Conservation (phyloP, 1,140 invertebrate genomes). For the Tribolium madens region DNA sequence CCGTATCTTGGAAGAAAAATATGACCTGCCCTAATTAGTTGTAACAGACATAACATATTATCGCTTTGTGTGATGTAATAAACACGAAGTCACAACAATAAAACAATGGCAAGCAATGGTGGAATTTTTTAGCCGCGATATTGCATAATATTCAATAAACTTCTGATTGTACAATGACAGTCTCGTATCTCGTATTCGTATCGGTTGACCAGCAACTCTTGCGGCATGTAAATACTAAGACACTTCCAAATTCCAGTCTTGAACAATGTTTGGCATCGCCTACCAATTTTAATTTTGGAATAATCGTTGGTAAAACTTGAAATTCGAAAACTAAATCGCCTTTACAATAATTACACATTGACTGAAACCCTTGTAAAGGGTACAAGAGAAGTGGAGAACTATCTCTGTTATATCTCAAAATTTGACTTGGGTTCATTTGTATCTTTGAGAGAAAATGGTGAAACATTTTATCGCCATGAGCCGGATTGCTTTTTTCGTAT, state of each 20-base stretch:
- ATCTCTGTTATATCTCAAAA: slow-evolving; percentile 79
- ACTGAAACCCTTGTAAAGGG: slow-evolving; percentile 69
- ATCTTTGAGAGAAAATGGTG: slow-evolving; percentile 82
- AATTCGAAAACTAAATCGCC: slow-evolving; percentile 81
- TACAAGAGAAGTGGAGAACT: slow-evolving; percentile 75
- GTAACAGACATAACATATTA: no score
- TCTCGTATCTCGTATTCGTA: slow-evolving; percentile 77
- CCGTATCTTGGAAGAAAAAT: no score
- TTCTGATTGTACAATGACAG: slow-evolving; percentile 82
- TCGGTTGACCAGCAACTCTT: slow-evolving; percentile 84
- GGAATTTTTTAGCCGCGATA: neutral
- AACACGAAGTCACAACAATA: neutral
- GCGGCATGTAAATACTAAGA: slow-evolving; percentile 84
- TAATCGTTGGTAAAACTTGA: slow-evolving; percentile 83
- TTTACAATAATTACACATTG: slow-evolving; percentile 78
- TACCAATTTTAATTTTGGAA: slow-evolving; percentile 75
- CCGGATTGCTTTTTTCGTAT: slow-evolving; percentile 82
- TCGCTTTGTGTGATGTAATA: no score
- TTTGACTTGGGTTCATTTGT: slow-evolving; percentile 82
- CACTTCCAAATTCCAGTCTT: slow-evolving; percentile 84
- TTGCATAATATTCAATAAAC: slow-evolving; percentile 58
- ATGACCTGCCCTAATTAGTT: no score
- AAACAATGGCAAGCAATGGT: slow-evolving; percentile 6
- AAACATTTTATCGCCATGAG: slow-evolving; percentile 85
- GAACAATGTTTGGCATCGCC: slow-evolving; percentile 64